These are phyloP conservation scores for Thera obeliscata DNA, from an alignment of 2,888 invertebrate species.

Conservation along the genomic window DNA sequence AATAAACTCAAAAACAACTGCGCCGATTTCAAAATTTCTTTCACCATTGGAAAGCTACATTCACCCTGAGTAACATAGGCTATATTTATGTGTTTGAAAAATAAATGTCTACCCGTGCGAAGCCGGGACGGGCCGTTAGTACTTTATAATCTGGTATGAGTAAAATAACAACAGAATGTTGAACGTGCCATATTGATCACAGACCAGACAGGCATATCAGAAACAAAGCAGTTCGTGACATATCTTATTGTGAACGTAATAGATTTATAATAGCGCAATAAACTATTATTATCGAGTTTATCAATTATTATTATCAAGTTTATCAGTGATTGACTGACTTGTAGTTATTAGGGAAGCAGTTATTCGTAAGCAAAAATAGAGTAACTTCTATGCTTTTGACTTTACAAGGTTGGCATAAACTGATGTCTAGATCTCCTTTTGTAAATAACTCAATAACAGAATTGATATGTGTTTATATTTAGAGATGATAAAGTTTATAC, in stretches of 20 bases:
- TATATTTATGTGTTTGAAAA: too few relatives aligned
- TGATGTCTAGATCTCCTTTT: too few relatives aligned
- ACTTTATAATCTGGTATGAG: not conserved
- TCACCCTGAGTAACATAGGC: too few relatives aligned
- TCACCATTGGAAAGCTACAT: too few relatives aligned
- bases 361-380: not conserved
- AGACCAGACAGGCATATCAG: constrained; percentile 43
- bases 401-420: not conserved
- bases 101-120: too few relatives aligned
- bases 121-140: too few relatives aligned
- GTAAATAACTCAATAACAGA: too few relatives aligned
- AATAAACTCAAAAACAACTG: too few relatives aligned
- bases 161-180: constrained; percentile 21
- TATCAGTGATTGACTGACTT: constrained; percentile 19
- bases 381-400: too few relatives aligned
- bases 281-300: constrained; percentile 42
- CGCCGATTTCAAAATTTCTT: too few relatives aligned
- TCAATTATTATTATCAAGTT: constrained; percentile 1
- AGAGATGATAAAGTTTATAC: too few relatives aligned
- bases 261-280: constrained; percentile 59
- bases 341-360: constrained; percentile 21
- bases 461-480: too few relatives aligned
- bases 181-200: constrained; percentile 29
- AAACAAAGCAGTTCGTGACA: constrained; percentile 44
- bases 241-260: constrained; percentile 45